Conservation (phyloP, 2,888 invertebrate genomes). For the Stenotaenia linearis region DNA sequence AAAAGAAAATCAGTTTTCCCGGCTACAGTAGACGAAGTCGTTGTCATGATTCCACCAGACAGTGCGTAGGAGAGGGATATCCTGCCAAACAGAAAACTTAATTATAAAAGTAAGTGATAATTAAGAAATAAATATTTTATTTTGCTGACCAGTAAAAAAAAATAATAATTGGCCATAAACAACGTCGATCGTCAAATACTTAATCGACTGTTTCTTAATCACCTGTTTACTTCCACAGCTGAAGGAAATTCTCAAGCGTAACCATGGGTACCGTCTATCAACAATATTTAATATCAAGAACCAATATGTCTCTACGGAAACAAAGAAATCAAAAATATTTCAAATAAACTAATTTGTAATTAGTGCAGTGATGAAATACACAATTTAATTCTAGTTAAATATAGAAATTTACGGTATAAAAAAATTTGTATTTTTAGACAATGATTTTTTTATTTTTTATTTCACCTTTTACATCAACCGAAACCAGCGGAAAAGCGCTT, state of each 20-base stretch:
- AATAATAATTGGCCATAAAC: not conserved
- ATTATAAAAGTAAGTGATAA: not conserved
- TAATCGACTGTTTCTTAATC: not conserved
- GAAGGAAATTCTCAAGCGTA: not conserved
- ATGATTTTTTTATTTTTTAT: not conserved
- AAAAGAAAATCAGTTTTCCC: constrained; percentile 46
- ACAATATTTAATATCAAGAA: not conserved
- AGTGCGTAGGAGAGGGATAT: too few species aligned
- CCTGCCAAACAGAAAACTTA: not conserved
- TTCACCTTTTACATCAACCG: not conserved
- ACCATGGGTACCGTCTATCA: not conserved
- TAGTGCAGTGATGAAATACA: too few species aligned
- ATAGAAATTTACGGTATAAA: too few species aligned
- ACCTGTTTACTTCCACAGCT: not conserved
- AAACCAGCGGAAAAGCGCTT: not conserved
- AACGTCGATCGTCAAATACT: not conserved
- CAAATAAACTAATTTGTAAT: too few species aligned
- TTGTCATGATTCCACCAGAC: not conserved
- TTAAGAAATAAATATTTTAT: not conserved
- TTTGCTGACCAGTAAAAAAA: too few species aligned
- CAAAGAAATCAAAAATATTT: too few species aligned
- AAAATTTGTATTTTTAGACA: too few species aligned
- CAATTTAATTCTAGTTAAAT: too few species aligned
- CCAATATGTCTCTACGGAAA: not conserved
- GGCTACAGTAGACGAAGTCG: constrained; percentile 30